Percentiles rank a stretch among this genome's conserved stretches.
phyloP scores from a whole-genome alignment of 2,797 vertebrate genomes.

The Peromyscus aztecus region DNA sequence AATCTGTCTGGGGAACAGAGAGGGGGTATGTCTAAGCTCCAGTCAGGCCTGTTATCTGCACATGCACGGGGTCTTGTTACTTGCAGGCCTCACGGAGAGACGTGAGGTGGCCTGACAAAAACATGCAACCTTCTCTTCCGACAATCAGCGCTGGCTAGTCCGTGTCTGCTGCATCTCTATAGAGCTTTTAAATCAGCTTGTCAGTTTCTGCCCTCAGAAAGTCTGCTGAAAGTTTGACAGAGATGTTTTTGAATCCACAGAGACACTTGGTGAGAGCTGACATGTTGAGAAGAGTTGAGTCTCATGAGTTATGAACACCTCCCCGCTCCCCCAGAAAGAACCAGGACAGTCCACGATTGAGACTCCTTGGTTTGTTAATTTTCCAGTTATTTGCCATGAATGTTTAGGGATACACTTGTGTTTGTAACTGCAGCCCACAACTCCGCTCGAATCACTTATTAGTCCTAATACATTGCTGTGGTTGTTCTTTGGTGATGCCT shows the following conservation, averaged over 20 bases:
- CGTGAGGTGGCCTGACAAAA: too few species aligned
- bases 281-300: accelerated
- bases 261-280: neutral
- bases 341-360: neutral
- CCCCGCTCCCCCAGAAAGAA: neutral
- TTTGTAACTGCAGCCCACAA: neutral
- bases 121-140: neutral
- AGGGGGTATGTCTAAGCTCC: neutral
- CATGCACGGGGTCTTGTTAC: accelerated
- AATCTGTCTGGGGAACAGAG: neutral
- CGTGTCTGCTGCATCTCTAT: neutral
- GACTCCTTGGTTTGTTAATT: neutral
- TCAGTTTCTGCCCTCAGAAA: neutral
- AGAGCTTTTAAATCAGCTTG: neutral
- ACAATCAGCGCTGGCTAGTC: neutral
- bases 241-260: neutral
- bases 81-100: neutral
- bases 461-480: neutral
- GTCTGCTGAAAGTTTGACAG: neutral
- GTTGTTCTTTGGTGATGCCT: neutral
- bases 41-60: accelerated
- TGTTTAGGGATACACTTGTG: neutral
- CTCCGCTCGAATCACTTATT: neutral
- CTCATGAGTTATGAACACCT: accelerated
- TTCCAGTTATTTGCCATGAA: neutral